These are phyloP conservation scores for Pelochelys cantorii DNA, from an alignment of 2,797 vertebrate genomes.

Conservation along the genomic window DNA sequence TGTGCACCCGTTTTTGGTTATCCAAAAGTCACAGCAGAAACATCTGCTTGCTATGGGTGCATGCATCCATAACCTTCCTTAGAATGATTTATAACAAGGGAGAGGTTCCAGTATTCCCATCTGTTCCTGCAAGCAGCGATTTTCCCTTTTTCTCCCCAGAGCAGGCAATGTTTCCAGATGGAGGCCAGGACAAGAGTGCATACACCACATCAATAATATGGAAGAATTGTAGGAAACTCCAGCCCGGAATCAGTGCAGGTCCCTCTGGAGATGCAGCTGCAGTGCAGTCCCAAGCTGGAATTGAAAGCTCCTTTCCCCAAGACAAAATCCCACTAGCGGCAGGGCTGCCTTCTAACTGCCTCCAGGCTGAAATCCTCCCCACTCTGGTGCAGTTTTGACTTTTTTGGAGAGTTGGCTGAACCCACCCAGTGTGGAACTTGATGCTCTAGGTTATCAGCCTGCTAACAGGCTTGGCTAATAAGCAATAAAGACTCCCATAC, in stretches of 20 bases:
- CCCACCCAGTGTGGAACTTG: background rate
- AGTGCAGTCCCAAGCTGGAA: background rate
- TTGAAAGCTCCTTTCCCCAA: background rate
- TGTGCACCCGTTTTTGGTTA: background rate
- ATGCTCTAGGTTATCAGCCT: background rate
- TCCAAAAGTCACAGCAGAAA: background rate
- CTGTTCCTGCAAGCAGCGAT: background rate
- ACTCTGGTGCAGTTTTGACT: background rate
- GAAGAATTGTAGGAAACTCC: background rate
- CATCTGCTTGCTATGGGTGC: background rate
- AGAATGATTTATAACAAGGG: background rate
- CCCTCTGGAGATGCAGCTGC: background rate
- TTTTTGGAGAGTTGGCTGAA: background rate
- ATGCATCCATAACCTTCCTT: rapidly evolving
- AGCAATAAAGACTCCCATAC: background rate
- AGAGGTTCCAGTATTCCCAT: background rate
- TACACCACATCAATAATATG: background rate
- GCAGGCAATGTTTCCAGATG: background rate
- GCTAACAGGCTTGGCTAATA: background rate
- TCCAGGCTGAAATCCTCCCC: background rate
- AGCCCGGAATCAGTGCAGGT: background rate
- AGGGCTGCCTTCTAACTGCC: background rate
- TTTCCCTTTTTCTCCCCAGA: background rate
- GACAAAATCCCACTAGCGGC: background rate
- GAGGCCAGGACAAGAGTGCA: background rate